Percentiles rank a stretch among this genome's conserved stretches.
Conservation (phyloP, 1,140 invertebrate genomes). For the Drosophila watanabei region DNA sequence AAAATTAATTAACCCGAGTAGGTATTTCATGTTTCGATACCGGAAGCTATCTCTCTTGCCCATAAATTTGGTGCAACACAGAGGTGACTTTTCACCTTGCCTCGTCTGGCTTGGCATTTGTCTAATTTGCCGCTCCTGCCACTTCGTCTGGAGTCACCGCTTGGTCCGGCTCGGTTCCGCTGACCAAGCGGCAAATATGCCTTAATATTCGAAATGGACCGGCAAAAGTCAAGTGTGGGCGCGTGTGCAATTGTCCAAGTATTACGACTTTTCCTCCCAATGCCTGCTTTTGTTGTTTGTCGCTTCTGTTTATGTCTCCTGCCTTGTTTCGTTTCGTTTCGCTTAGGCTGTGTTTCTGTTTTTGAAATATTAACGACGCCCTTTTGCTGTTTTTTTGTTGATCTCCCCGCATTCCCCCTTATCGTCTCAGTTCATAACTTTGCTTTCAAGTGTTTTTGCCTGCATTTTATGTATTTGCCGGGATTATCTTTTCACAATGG, state of each 20-base stretch:
- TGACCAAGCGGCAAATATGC: conserved; percentile 77
- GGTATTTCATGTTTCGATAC: conserved; percentile 8
- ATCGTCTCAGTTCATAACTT: conserved; percentile 67
- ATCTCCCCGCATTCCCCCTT: not conserved
- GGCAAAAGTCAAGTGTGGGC: conserved; percentile 56
- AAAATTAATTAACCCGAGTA: not conserved
- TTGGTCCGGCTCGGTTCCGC: conserved; percentile 26
- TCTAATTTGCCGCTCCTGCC: conserved; percentile 47
- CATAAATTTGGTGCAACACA: conserved; percentile 56
- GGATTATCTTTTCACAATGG: conserved; percentile 40
- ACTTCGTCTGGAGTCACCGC: conserved; percentile 13
- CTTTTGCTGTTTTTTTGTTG: conserved; percentile 71
- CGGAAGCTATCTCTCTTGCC: not conserved
- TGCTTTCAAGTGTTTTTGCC: conserved; percentile 69
- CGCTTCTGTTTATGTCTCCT: conserved; percentile 24
- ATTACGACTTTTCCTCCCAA: conserved; percentile 34
- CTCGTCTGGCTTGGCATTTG: conserved; percentile 50
- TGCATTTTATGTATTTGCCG: conserved; percentile 71
- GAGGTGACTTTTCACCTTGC: conserved; percentile 26
- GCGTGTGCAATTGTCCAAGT: conserved; percentile 64
- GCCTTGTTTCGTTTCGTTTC: conserved; percentile 44
- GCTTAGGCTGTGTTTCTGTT: conserved; percentile 67
- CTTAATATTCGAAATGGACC: conserved; percentile 65
- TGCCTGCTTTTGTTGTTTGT: conserved; percentile 37
- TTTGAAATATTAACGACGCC: conserved; percentile 83